phyloP scores from a whole-genome alignment of 35 echinoderm and acorn worm genomes.

The Heliocidaris erythrogramma region DNA sequence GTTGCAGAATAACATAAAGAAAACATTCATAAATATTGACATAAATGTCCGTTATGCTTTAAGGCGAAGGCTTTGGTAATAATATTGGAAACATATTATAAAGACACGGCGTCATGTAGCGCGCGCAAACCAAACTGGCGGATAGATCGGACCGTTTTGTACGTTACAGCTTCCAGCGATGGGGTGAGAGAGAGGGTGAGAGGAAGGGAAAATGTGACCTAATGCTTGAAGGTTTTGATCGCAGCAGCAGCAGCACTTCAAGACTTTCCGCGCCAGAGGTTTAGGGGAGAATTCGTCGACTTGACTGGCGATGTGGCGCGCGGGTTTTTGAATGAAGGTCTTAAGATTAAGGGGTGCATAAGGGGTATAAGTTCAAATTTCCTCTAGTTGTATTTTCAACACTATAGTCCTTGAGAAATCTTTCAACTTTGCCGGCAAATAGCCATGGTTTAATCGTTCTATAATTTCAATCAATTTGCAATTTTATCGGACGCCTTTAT shows the following conservation, averaged over 20 bases:
- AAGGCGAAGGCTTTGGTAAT: too few relatives aligned
- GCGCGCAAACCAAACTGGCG: neutral
- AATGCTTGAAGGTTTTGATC: neutral
- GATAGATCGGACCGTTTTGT: neutral
- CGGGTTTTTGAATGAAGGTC: neutral
- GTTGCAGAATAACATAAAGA: too few relatives aligned
- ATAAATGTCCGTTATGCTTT: too few relatives aligned
- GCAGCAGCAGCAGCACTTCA: neutral
- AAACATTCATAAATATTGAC: too few relatives aligned
- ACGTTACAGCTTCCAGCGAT: neutral
- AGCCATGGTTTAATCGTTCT: too few relatives aligned
- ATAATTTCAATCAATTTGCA: too few relatives aligned
- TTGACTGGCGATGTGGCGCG: neutral
- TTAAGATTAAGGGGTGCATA: neutral
- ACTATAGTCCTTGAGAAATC: too few relatives aligned
- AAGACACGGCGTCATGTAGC: neutral
- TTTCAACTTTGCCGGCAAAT: too few relatives aligned
- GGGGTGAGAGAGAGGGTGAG: neutral
- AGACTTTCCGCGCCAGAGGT: conserved; percentile 1
- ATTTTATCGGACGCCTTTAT: too few relatives aligned
- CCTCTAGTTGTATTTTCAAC: too few relatives aligned
- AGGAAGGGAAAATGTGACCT: neutral
- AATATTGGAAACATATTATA: too few relatives aligned
- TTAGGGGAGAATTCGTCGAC: neutral
- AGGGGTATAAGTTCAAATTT: too few relatives aligned